Conservation (phyloP, 2,888 invertebrate species). For the Parnassius mnemosyne region DNA sequence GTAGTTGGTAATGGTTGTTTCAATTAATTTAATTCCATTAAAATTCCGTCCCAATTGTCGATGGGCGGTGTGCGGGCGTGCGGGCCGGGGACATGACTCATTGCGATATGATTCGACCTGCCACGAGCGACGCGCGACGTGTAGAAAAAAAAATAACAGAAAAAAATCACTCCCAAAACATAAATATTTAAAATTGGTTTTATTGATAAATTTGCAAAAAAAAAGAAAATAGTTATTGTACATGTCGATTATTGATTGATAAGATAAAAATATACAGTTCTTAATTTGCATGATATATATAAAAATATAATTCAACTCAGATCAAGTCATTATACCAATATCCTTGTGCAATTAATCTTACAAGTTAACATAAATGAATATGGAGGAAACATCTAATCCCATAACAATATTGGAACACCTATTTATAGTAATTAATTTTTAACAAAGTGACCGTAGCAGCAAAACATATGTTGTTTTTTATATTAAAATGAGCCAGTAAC, state of each 20-base stretch:
- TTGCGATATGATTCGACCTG: constrained; percentile 32
- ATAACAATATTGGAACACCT: constrained; percentile 79
- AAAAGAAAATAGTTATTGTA: constrained; percentile 74
- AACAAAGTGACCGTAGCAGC: constrained; percentile 74
- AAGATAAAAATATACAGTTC: constrained; percentile 78
- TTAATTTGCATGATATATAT: constrained; percentile 76
- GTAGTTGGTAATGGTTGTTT: constrained; percentile 72
- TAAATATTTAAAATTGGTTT: constrained; percentile 77
- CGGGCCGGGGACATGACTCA: constrained; percentile 52
- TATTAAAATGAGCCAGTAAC: constrained; percentile 74
- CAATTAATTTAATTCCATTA: constrained; percentile 75
- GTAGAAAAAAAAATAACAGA: constrained; percentile 18
- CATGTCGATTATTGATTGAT: constrained; percentile 78
- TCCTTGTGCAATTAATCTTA: constrained; percentile 78
- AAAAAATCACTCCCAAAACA: constrained; percentile 34
- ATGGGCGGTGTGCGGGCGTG: constrained; percentile 44
- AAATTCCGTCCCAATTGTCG: constrained; percentile 70
- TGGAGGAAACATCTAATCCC: constrained; percentile 75
- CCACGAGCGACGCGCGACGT: constrained; percentile 30
- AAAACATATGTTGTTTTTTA: constrained; percentile 69
- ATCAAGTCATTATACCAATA: constrained; percentile 76
- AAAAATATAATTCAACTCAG: constrained; percentile 80
- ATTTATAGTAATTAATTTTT: constrained; percentile 70
- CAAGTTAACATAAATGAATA: constrained; percentile 70
- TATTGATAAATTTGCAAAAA: constrained; percentile 78